Percentiles rank a stretch among this genome's conserved stretches.
phyloP scores from a whole-genome alignment of 1,140 invertebrate genomes.

The Bombyx mori region ASM3026992v2 NC_085117.1:16132501-16133000 shows the following conservation, averaged over 20 bases:
- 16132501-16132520: too few relatives aligned
- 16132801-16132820: conserved; percentile 30
- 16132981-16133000: conserved; percentile 14
- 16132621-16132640: conserved; percentile 12
- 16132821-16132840: conserved; percentile 35
- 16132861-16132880: conserved; percentile 20
- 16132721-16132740: conserved; percentile 22
- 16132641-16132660: conserved; percentile 12
- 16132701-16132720: conserved; percentile 4
- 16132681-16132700: conserved; percentile 8
- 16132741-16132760: conserved; percentile 21
- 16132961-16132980: conserved; percentile 7
- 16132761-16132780: conserved; percentile 12
- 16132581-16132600: conserved; percentile 9
- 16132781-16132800: conserved; percentile 15
- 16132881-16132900: conserved; percentile 14
- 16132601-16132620: conserved; percentile 9
- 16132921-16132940: conserved; percentile 6
- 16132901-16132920: conserved; percentile 8
- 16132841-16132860: conserved; percentile 28
- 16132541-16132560: too few relatives aligned
- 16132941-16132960: background rate
- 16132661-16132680: conserved; percentile 12
- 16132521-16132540: too few relatives aligned
- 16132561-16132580: background rate